phyloP scores from a whole-genome alignment of 1,140 invertebrate genomes.

The Planococcus citri region DNA sequence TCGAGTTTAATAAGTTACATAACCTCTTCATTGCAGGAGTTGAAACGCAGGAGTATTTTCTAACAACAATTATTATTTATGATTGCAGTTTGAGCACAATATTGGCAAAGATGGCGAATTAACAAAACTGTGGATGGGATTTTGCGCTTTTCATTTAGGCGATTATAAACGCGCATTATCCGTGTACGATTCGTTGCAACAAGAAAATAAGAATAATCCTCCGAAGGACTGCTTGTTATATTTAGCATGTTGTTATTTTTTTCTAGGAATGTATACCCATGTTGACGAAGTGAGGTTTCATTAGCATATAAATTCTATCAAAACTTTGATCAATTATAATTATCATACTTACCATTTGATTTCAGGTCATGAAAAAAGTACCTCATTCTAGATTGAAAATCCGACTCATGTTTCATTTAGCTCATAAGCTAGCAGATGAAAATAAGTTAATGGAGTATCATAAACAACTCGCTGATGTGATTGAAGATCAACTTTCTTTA shows the following conservation, averaged over 20 bases:
- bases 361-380: slow-evolving; percentile 42
- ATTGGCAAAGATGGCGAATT: slow-evolving; percentile 35
- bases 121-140: slow-evolving; percentile 78
- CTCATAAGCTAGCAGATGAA: slow-evolving; percentile 86
- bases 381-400: slow-evolving; percentile 54
- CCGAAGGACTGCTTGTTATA: slow-evolving; percentile 52
- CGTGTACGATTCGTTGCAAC: slow-evolving; percentile 46
- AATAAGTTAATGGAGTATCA: slow-evolving; percentile 67
- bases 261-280: slow-evolving; percentile 71
- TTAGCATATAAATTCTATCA: background rate
- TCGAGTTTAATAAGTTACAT: slow-evolving; percentile 17
- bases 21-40: background rate
- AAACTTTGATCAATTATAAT: too few species aligned
- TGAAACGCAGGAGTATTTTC: background rate
- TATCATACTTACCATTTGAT: background rate
- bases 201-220: slow-evolving; percentile 32
- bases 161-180: slow-evolving; percentile 80
- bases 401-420: slow-evolving; percentile 79
- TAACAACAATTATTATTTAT: background rate
- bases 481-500: slow-evolving; percentile 89
- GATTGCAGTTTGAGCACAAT: slow-evolving; percentile 35
- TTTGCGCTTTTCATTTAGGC: slow-evolving; percentile 88
- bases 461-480: slow-evolving; percentile 68
- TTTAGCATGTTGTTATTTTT: slow-evolving; percentile 90
- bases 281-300: slow-evolving; percentile 36